Percentiles rank a stretch among this genome's conserved stretches.
phyloP scores from a whole-genome alignment of 2,888 invertebrate genomes.

The Drosophila imparisetae region DNA sequence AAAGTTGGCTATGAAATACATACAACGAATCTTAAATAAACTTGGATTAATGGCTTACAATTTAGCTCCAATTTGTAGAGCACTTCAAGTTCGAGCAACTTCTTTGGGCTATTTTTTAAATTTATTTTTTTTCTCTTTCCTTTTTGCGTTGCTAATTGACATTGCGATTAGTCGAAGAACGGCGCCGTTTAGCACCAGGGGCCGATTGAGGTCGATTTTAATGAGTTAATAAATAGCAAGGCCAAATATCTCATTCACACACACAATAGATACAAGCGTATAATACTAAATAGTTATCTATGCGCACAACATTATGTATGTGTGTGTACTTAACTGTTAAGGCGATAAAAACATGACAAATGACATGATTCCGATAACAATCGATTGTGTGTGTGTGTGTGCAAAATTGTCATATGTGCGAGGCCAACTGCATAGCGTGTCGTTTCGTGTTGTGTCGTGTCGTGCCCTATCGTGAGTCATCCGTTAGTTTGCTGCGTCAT shows the following conservation, averaged over 20 bases:
- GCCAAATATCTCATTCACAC: slow-evolving; percentile 20
- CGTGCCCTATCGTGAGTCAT: slow-evolving; percentile 46
- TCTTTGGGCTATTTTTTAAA: not conserved
- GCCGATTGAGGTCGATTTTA: slow-evolving; percentile 32
- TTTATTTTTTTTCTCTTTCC: not conserved
- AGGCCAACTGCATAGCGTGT: slow-evolving; percentile 24
- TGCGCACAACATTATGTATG: not conserved
- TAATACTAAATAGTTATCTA: slow-evolving; percentile 23
- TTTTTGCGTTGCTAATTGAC: slow-evolving; percentile 31
- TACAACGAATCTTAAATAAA: not conserved
- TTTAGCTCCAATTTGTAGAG: not conserved
- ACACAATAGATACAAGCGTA: slow-evolving; percentile 11
- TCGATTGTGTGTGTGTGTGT: slow-evolving; percentile 39
- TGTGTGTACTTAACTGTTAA: slow-evolving; percentile 11
- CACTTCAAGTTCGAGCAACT: slow-evolving; percentile 6
- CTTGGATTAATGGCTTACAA: not conserved
- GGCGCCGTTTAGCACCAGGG: slow-evolving; percentile 2
- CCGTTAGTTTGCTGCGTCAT: slow-evolving; percentile 41
- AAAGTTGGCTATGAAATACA: not conserved
- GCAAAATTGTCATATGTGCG: slow-evolving; percentile 32
- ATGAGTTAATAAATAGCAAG: slow-evolving; percentile 41
- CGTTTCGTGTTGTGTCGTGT: slow-evolving; percentile 20
- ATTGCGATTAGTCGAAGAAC: slow-evolving; percentile 28
- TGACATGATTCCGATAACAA: slow-evolving; percentile 41
- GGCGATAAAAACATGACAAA: slow-evolving; percentile 31